A percentile compares a stretch with the other conserved stretches of the same genome.
These are phyloP conservation scores for Cantharis flavilabris DNA, from an alignment of 2,888 invertebrate species.

Conservation along the genomic window DNA sequence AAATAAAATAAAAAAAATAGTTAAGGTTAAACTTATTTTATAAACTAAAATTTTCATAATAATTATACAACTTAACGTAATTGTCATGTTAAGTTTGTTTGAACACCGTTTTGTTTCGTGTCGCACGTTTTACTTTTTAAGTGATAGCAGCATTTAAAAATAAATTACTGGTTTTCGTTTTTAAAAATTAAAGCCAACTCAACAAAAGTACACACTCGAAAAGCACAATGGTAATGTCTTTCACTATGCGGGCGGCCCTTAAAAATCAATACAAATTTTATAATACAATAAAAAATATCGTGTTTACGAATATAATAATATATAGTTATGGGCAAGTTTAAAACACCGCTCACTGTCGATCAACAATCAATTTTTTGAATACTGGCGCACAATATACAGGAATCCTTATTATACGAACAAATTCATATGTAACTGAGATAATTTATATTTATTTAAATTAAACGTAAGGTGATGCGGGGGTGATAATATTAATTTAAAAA, in stretches of 20 bases:
- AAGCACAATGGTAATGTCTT: conserved; percentile 1
- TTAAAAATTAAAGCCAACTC: conserved; percentile 19
- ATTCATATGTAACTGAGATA: conserved; percentile 29
- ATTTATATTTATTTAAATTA: not conserved
- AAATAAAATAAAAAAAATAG: conserved; percentile 45
- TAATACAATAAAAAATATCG: conserved; percentile 8
- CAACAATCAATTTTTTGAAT: conserved; percentile 38
- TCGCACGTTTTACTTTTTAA: conserved; percentile 11
- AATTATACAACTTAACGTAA: conserved; percentile 37
- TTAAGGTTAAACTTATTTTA: conserved; percentile 45
- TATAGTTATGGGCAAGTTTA: not conserved
- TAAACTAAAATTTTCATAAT: conserved; percentile 48
- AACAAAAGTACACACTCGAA: not conserved
- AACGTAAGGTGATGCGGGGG: not conserved
- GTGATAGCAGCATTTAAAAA: conserved; percentile 13
- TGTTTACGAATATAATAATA: not conserved
- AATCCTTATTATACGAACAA: conserved; percentile 21
- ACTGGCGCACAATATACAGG: conserved; percentile 40
- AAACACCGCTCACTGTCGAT: conserved; percentile 13
- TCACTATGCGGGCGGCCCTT: not conserved
- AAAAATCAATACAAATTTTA: conserved; percentile 11
- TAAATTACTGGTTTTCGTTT: conserved; percentile 14
- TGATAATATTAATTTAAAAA: not conserved
- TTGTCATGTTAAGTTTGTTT: conserved; percentile 32
- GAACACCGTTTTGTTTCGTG: conserved; percentile 32